phyloP scores from a whole-genome alignment of 2,888 invertebrate genomes.

The Drosophila nr. medialis region DNA sequence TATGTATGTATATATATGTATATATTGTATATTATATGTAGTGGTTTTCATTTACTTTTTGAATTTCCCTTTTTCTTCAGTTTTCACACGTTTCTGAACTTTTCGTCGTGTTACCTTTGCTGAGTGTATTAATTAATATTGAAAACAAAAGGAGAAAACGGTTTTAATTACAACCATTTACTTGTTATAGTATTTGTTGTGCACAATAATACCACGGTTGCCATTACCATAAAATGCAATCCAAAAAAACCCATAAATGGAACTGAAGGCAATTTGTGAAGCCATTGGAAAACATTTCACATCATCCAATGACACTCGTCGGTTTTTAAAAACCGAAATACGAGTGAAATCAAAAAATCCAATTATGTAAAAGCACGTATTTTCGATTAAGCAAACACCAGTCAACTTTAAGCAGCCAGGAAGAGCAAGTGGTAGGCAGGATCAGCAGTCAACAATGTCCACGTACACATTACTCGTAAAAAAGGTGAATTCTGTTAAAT shows the following conservation, averaged over 20 bases:
- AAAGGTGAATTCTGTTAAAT: conserved; percentile 41
- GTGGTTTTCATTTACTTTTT: not conserved
- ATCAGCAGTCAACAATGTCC: conserved; percentile 1
- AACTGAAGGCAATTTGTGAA: conserved; percentile 54
- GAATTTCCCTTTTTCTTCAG: not conserved
- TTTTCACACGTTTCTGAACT: not conserved
- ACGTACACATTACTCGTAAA: not conserved
- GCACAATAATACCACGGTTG: not conserved
- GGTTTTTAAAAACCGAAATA: conserved; percentile 42
- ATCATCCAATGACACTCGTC: conserved; percentile 36
- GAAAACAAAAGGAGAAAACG: not conserved
- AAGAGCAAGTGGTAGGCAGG: conserved; percentile 1
- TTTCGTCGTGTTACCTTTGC: conserved; percentile 1
- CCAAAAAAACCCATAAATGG: conserved; percentile 34
- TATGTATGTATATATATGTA: no score
- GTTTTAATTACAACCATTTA: conserved; percentile 38
- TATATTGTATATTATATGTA: not conserved
- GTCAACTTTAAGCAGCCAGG: conserved; percentile 16
- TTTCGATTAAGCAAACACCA: conserved; percentile 73
- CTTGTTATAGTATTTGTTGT: conserved; percentile 14
- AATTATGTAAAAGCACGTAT: conserved; percentile 74
- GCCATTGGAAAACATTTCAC: conserved; percentile 58
- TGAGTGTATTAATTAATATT: conserved; percentile 32
- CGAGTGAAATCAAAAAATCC: conserved; percentile 61
- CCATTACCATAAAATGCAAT: not conserved